Evolutionary conservation across 2,113 vertebrate genomes (phyloP).

Genomic region (Geococcyx californianus): DNA sequence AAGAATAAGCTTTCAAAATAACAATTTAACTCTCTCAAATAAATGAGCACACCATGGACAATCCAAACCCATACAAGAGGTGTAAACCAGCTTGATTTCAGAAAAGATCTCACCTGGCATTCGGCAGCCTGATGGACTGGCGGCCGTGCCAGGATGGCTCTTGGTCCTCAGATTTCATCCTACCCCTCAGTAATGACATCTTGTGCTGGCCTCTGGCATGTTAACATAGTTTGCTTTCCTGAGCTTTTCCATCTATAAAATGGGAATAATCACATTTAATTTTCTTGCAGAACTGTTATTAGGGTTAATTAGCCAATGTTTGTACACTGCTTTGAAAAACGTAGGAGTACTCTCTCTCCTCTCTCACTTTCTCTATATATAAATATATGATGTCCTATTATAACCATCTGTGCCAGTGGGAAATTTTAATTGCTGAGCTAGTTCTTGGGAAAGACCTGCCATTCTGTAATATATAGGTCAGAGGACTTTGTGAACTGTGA

Average conservation of each 20-base stretch:
- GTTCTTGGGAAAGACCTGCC: conserved; percentile 54
- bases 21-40: not conserved
- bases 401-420: conserved; percentile 57
- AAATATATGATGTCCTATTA: conserved; percentile 56
- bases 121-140: not conserved
- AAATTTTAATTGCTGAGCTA: conserved; percentile 60
- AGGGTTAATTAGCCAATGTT: conserved; percentile 53
- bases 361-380: conserved; percentile 17
- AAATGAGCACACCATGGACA: not conserved
- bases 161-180: not conserved
- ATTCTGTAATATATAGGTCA: conserved; percentile 58
- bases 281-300: conserved; percentile 40
- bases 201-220: not conserved
- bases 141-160: not conserved
- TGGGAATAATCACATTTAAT: conserved; percentile 33
- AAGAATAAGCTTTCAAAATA: not conserved
- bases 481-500: conserved; percentile 30
- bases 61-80: not conserved
- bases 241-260: conserved; percentile 36
- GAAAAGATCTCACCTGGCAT: not conserved
- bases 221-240: not conserved
- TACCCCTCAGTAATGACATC: not conserved
- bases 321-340: conserved; percentile 44
- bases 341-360: not conserved
- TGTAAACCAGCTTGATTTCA: not conserved